Evolutionary conservation across 2,888 invertebrate genomes (phyloP), one percentile per base, ranked within the genome.

Genomic region (Ellobium chinense): DNA sequence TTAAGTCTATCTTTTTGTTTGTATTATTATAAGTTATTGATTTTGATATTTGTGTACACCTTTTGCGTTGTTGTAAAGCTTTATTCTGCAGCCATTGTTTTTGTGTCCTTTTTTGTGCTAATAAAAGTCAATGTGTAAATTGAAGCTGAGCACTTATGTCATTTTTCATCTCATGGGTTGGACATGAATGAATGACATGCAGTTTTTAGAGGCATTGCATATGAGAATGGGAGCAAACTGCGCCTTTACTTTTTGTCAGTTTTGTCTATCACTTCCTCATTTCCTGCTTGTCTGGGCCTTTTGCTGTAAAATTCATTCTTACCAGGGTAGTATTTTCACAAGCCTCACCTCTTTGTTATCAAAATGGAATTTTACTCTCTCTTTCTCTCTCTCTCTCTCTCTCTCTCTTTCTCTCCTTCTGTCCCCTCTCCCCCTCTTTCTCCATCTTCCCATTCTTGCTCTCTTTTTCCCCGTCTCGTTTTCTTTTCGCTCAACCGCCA

Each of bases 71-170:
- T n/a, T 60, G 60, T 60, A 60, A 60, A 60, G 60, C 60, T 60
- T 60, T 60, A 60, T 60, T 60, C 60, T 60, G 46, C 21, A 60
- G 60, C 60, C 60, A 60, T 60, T 60, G 60, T 60, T 60, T 60
- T 60, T 60, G n/a, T 60, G 60, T n/a, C 9, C 9, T 7, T 60
- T 60, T 60, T 60, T 60, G 46, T 46, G n/a, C 46, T 12, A 46
- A 46, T 46, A 46, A 46, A 46, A 46, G 46, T 46, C 46, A 46
- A 46, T 46, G 46, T 46, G 46, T 18, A 18, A 46, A 46, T 18
- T 46, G 18, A 46, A 46, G 46, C 46, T n/a, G n/a, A n/a, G 14
- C n/a, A 62, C 27, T 46, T 9, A 46, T 46, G 46, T 46, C 9
- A 12, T 46, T 46, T n/a, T n/a, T n/a, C n/a, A n/a, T n/a, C n/a